Percentiles rank a stretch among this genome's conserved stretches.
These are phyloP conservation scores for Passer domesticus DNA, from an alignment of 2,113 vertebrate genomes.

Conservation along the genomic window DNA sequence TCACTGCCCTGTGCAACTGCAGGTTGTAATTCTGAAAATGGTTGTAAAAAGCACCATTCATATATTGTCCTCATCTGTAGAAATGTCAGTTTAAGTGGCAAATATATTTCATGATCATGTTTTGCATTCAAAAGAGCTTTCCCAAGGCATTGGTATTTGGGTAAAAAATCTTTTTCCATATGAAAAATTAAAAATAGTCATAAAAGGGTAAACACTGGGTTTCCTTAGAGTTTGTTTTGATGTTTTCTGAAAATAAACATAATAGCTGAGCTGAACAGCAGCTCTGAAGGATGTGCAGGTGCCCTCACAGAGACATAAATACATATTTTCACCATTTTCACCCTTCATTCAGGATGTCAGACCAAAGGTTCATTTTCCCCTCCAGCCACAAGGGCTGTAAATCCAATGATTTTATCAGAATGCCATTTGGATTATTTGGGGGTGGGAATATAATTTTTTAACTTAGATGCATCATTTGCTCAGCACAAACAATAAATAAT, in stretches of 20 bases:
- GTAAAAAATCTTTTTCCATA: background rate
- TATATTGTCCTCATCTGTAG: accelerated
- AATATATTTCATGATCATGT: background rate
- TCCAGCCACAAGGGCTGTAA: background rate
- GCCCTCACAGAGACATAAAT: background rate
- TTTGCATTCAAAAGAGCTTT: background rate
- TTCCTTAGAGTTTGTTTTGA: background rate
- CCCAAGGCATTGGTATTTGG: background rate
- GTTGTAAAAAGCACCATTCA: background rate
- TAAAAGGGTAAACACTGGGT: background rate
- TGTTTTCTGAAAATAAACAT: background rate
- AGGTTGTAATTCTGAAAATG: background rate
- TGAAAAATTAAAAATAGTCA: background rate
- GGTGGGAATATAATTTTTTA: background rate
- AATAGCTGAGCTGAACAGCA: background rate
- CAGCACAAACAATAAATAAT: background rate
- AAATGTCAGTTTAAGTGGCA: background rate
- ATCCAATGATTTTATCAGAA: background rate
- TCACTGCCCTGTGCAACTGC: background rate
- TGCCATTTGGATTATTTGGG: background rate
- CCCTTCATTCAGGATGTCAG: background rate
- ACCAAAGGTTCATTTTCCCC: background rate
- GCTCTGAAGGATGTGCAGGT: background rate
- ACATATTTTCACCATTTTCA: accelerated
- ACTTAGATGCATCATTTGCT: background rate